A percentile compares a stretch with the other conserved stretches of the same genome.
Conservation (phyloP, 2,797 vertebrate genomes). For the Lacerta viridis region DNA sequence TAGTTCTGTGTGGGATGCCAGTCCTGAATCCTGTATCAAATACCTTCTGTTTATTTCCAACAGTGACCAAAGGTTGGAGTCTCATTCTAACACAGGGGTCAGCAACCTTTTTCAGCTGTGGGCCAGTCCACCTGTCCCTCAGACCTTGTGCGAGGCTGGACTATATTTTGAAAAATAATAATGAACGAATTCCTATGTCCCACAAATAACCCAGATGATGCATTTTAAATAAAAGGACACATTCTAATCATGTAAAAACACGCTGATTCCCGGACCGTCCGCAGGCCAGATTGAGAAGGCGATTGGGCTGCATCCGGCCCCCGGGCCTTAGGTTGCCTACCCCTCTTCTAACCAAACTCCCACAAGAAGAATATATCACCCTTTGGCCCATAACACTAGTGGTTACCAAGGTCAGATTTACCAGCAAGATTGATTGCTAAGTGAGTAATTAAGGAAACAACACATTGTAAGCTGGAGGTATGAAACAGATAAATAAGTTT, state of each 20-base stretch:
- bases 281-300: too few relatives aligned
- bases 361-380: slow-evolving; percentile 32
- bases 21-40: neutral
- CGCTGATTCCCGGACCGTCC: too few relatives aligned
- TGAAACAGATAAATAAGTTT: slow-evolving; percentile 25
- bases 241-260: too few relatives aligned
- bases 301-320: accelerated
- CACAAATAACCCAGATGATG: too few relatives aligned
- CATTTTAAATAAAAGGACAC: too few relatives aligned
- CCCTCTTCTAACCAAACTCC: neutral
- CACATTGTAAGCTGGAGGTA: neutral
- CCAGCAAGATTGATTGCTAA: slow-evolving; percentile 5
- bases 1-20: neutral
- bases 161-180: too few relatives aligned
- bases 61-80: slow-evolving; percentile 4
- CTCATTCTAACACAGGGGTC: slow-evolving; percentile 4
- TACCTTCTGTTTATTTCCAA: neutral
- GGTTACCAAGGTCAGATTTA: slow-evolving; percentile 46
- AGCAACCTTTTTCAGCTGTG: too few relatives aligned
- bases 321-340: too few relatives aligned
- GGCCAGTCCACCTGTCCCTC: too few relatives aligned
- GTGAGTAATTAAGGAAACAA: slow-evolving; percentile 17
- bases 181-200: too few relatives aligned
- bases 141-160: too few relatives aligned
- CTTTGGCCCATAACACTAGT: slow-evolving; percentile 36